These are phyloP conservation scores for Petrosia ficiformis DNA, from an alignment of 37 sponge, comb jelly and placozoan genomes.

Conservation along the genomic window DNA sequence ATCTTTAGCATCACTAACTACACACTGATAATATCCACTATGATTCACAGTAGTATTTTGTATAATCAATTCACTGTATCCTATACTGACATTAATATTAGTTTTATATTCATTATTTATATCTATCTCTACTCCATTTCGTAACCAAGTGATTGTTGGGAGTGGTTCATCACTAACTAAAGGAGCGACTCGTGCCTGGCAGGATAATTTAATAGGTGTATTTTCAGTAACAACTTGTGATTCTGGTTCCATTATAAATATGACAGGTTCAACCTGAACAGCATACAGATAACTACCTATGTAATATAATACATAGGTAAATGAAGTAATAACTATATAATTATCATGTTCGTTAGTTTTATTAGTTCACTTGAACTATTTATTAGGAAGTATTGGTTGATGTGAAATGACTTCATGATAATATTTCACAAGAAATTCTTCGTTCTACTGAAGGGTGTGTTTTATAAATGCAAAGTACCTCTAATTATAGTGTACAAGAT, in stretches of 20 bases:
- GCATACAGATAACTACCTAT: neutral
- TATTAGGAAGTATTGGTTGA: too few species aligned
- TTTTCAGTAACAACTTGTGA: neutral
- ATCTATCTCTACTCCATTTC: neutral
- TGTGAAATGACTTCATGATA: too few species aligned
- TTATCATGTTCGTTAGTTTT: too few species aligned
- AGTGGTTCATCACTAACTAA: neutral
- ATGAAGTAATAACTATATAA: neutral
- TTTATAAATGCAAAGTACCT: too few species aligned
- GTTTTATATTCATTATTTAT: neutral
- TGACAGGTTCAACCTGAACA: constrained; percentile 3
- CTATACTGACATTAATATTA: neutral
- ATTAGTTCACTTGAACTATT: too few species aligned
- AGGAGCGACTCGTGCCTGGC: neutral
- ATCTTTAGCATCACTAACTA: neutral
- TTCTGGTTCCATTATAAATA: neutral
- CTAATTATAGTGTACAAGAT: too few species aligned
- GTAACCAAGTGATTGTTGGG: neutral
- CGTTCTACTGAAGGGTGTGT: too few species aligned
- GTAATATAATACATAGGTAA: neutral
- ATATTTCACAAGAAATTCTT: too few species aligned
- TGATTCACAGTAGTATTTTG: neutral
- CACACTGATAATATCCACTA: constrained; percentile 5
- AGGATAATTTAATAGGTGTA: neutral
- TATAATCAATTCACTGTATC: neutral